A percentile compares a stretch with the other conserved stretches of the same genome.
Conservation (phyloP, 2,888 invertebrate genomes). For the Junonia oenone region DNA sequence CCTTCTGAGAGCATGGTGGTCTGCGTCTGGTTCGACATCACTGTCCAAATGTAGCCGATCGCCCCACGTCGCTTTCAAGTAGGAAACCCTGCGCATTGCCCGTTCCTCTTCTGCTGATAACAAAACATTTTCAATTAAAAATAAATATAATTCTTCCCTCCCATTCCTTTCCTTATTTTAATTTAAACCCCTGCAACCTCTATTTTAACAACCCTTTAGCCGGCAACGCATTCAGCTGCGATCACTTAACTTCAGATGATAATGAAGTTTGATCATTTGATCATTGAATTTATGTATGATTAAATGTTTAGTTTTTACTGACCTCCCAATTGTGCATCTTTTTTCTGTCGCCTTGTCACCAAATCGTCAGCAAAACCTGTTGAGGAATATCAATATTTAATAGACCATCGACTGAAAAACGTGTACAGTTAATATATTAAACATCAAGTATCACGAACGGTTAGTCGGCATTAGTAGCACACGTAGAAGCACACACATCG, state of each 20-base stretch:
- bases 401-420: background rate
- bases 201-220: no score
- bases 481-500: constrained; percentile 65
- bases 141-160: no score
- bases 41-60: constrained; percentile 87
- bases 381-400: constrained; percentile 29
- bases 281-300: no score
- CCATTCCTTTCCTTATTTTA: no score
- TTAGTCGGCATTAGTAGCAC: constrained; percentile 66
- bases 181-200: no score
- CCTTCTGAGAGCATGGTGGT: constrained; percentile 83
- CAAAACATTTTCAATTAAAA: constrained; percentile 35
- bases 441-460: constrained; percentile 42
- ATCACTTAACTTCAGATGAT: no score
- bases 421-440: constrained; percentile 37
- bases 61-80: constrained; percentile 94
- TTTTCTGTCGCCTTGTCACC: constrained; percentile 74
- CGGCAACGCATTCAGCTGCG: no score
- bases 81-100: constrained; percentile 93
- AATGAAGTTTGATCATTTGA: no score
- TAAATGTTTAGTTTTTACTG: constrained; percentile 32
- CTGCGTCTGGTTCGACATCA: constrained; percentile 81
- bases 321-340: constrained; percentile 76
- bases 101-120: constrained; percentile 88
- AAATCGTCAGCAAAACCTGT: constrained; percentile 77